Base-by-base conservation (phyloP, 2,797 vertebrate species). In the Rousettus madagascariensis region DNA sequence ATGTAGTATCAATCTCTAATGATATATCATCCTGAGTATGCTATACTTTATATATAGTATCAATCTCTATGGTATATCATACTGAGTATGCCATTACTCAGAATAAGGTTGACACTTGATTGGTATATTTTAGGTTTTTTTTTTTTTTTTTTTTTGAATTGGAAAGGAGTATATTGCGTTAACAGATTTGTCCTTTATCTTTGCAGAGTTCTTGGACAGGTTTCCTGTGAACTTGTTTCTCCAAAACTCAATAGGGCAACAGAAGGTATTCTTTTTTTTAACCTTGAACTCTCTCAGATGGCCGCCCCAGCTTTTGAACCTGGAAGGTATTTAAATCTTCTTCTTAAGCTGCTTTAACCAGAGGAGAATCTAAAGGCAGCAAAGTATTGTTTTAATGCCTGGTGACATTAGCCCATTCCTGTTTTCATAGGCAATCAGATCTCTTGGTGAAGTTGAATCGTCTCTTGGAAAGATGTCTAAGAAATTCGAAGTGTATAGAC, bases 401-500 rank as follows among this genome's bases (percentile, higher is more conserved):
- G 9, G 55, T 65, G 83, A 0, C 84, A 22, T 41, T n/a, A 43
- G 26, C 79, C 89, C 8, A 72, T 92, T 97, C 68, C 96, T 86
- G 20, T 94, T 96, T 97, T 94, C 95, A 46, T 97, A 99, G 99
- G 96, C 99, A 99, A 78, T 99, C 99, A 0, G 99, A 99, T 96
- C 97, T 99, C 90, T 98, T 99, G 88, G 99, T 99, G 98, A 99
- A 98, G 95, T 97, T 99, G 78, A 99, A 99, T 98, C 98, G 99
- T 93, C 98, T 99, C 9, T 97, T 99, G 98, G 99, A 99, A 97
- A 98, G 99, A 96, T 99, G 99, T 97, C 97, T 99, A 94, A 99
- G 99, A 95, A 99, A 99, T 97, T 99, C 99, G 22, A 99, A 99
- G 84, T 99, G 99, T 97, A 99, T 99, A 57, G 99, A 99, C 96